phyloP scores from a whole-genome alignment of 2,113 vertebrate genomes.

The Heliornis fulica region DNA sequence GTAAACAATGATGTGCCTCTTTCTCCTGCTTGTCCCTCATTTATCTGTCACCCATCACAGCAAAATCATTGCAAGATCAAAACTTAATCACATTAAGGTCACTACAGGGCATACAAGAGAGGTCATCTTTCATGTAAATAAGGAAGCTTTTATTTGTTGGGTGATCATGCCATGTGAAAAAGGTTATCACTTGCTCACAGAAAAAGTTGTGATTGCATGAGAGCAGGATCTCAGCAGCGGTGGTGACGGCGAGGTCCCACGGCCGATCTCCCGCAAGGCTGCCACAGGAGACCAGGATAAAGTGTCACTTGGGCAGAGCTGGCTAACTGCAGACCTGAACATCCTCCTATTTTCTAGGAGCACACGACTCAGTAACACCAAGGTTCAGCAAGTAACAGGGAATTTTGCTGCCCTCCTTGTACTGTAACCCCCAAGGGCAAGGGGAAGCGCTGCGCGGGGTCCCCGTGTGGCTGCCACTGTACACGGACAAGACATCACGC shows the following conservation, averaged over 20 bases:
- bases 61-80: background rate
- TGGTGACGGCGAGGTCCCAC: background rate
- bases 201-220: constrained; percentile 43
- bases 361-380: background rate
- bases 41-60: background rate
- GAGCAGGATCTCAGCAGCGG: background rate
- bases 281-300: background rate
- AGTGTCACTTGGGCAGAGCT: background rate
- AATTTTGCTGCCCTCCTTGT: background rate
- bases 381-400: background rate
- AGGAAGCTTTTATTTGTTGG: background rate
- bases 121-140: background rate
- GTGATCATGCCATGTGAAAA: background rate
- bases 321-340: background rate
- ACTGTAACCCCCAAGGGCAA: background rate
- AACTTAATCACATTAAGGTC: background rate
- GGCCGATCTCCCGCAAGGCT: background rate
- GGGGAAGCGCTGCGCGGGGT: background rate
- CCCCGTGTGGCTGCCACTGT: background rate
- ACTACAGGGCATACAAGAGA: background rate
- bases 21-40: background rate
- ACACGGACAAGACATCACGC: background rate
- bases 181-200: constrained; percentile 36
- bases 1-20: background rate
- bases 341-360: background rate